Evolutionary conservation across 2,113 vertebrate species (phyloP).

Genomic region (Ictidomys tridecemlineatus): DNA sequence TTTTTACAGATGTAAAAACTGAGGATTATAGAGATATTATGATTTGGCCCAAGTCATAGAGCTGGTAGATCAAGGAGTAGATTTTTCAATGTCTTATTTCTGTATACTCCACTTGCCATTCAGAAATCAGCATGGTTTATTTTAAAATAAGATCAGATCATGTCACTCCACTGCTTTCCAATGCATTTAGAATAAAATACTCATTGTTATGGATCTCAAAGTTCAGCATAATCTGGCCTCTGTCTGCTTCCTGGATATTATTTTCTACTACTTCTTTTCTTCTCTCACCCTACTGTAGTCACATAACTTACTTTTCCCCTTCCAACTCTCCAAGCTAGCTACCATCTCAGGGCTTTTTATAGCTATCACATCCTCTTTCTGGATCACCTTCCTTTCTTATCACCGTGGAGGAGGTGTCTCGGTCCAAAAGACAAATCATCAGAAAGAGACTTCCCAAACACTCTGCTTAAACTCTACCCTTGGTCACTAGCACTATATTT

Average conservation of each 20-base stretch:
- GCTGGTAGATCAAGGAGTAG: not conserved
- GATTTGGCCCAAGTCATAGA: not conserved
- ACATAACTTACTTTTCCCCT: not conserved
- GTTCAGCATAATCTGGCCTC: not conserved
- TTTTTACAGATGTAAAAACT: constrained; percentile 8
- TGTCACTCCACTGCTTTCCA: not conserved
- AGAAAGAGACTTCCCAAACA: not conserved
- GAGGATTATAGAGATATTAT: not conserved
- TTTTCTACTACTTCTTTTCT: not conserved
- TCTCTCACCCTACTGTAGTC: not conserved
- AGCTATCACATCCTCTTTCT: not conserved
- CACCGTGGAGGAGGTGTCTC: not conserved
- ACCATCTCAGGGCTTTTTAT: not conserved
- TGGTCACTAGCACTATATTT: not conserved
- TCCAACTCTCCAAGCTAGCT: not conserved
- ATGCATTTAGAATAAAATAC: not conserved
- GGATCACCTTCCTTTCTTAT: not conserved
- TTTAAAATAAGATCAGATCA: not conserved
- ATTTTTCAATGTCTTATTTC: not conserved
- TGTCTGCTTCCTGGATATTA: not conserved
- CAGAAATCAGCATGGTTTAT: not conserved
- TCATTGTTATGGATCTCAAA: not conserved
- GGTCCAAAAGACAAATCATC: not conserved
- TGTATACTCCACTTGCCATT: not conserved
- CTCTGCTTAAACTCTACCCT: not conserved